Evolutionary conservation across 1,140 invertebrate genomes (phyloP).

Genomic region (Ptiloglossa arizonensis): DNA sequence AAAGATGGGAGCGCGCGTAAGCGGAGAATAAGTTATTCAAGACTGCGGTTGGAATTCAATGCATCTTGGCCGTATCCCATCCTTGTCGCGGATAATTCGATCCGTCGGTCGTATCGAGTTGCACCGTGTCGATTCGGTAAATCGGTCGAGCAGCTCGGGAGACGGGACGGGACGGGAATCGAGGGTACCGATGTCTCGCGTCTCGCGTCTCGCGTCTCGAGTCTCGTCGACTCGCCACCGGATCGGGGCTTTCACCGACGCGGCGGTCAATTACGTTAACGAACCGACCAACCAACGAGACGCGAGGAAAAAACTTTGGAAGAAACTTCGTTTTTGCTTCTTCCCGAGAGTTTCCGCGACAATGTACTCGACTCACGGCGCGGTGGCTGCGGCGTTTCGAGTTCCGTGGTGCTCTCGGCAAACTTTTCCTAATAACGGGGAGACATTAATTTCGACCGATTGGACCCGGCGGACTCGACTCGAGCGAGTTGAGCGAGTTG

Average conservation of each 20-base stretch:
- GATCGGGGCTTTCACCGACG: constrained; percentile 55
- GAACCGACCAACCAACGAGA: constrained; percentile 69
- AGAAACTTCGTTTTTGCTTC: constrained; percentile 56
- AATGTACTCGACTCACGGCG: constrained; percentile 26
- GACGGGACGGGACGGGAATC: constrained; percentile 24
- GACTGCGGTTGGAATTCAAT: constrained; percentile 41
- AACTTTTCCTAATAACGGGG: constrained; percentile 79
- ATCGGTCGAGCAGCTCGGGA: constrained; percentile 26
- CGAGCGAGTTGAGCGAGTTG: too few species aligned
- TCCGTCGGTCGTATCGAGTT: constrained; percentile 36
- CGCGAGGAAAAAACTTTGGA: constrained; percentile 50
- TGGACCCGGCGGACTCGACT: constrained; percentile 75
- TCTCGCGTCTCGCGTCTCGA: too few species aligned
- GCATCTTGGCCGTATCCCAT: constrained; percentile 14
- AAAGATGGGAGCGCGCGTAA: constrained; percentile 4
- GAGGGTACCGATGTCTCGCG: constrained; percentile 41
- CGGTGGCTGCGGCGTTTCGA: too few species aligned
- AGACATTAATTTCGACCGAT: constrained; percentile 79
- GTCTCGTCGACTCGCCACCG: constrained; percentile 52
- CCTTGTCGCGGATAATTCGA: constrained; percentile 39
- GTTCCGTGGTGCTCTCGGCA: constrained; percentile 64
- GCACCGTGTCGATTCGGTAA: constrained; percentile 45
- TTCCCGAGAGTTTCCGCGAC: background rate
- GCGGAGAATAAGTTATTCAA: constrained; percentile 26
- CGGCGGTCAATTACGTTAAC: constrained; percentile 70